Conservation (phyloP, 1,140 invertebrate genomes). For the Sinella curviseta region DNA sequence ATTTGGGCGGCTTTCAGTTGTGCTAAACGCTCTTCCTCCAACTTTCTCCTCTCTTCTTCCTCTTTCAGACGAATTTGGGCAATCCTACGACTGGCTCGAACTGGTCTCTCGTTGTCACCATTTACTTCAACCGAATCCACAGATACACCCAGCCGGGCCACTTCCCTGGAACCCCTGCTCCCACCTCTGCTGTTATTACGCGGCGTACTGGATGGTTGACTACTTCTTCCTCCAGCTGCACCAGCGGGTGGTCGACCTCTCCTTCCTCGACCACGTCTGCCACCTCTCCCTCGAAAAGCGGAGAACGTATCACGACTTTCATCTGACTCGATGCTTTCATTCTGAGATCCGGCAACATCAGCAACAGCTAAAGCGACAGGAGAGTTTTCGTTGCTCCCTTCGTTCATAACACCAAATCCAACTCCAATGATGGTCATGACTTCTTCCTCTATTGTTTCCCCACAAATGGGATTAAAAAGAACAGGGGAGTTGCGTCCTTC, state of each 20-base stretch:
- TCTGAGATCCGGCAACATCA: conserved; percentile 31
- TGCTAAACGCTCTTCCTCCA: conserved; percentile 62
- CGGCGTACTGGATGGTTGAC: not conserved
- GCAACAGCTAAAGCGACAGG: conserved; percentile 41
- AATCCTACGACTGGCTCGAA: conserved; percentile 75
- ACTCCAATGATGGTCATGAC: conserved; percentile 70
- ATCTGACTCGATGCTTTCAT: conserved; percentile 37
- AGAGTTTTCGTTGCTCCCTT: conserved; percentile 54
- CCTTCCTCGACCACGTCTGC: conserved; percentile 39
- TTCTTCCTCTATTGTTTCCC: conserved; percentile 71
- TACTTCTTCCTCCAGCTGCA: not conserved
- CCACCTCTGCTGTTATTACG: not conserved
- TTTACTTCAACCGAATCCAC: conserved; percentile 56
- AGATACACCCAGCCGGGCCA: not conserved
- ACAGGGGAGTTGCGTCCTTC: conserved; percentile 54
- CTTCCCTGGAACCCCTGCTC: not conserved
- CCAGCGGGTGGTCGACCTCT: conserved; percentile 12
- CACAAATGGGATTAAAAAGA: conserved; percentile 56
- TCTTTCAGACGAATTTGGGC: conserved; percentile 82
- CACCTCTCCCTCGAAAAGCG: conserved; percentile 49
- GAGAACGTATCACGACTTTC: conserved; percentile 39
- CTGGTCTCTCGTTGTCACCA: conserved; percentile 55
- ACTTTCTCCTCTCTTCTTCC: conserved; percentile 65
- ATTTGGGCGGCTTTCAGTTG: conserved; percentile 63
- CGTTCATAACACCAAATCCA: conserved; percentile 70